A percentile compares a stretch with the other conserved stretches of the same genome.
Conservation (phyloP, 2,888 invertebrate genomes). For the Listrodromus nycthemerus region DNA sequence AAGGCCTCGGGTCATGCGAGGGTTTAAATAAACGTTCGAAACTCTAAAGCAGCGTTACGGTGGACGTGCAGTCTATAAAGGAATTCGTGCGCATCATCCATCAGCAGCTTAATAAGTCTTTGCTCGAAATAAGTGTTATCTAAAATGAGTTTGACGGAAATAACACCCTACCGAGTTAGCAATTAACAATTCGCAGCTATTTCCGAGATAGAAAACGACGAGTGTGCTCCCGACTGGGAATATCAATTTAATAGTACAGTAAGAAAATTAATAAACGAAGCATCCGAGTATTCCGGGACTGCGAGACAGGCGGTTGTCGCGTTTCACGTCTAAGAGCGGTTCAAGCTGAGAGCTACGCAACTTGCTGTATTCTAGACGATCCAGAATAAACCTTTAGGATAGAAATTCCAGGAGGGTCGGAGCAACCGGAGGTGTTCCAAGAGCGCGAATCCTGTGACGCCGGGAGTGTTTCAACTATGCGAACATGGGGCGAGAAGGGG, state of each 20-base stretch:
- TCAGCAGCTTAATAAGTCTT: no score
- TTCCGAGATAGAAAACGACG: constrained; percentile 10
- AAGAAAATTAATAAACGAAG: constrained; percentile 44
- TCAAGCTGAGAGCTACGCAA: not conserved
- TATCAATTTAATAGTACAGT: not conserved
- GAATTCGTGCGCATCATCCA: no score
- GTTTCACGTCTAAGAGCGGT: constrained; percentile 6
- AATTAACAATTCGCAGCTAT: not conserved
- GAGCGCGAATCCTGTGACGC: constrained; percentile 55
- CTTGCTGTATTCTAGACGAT: constrained; percentile 20
- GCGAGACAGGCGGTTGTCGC: constrained; percentile 33
- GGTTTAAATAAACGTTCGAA: no score
- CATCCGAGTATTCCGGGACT: constrained; percentile 40
- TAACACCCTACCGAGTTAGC: not conserved
- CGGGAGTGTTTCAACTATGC: constrained; percentile 65
- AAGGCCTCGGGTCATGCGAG: no score
- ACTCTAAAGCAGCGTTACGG: no score
- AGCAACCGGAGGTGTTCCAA: constrained; percentile 49
- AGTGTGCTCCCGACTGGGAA: not conserved
- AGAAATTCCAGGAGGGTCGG: constrained; percentile 58
- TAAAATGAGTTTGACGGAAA: no score
- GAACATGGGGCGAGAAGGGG: no score
- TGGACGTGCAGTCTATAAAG: no score
- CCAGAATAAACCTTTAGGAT: constrained; percentile 51
- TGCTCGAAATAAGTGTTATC: no score